Percentiles rank a stretch among this genome's conserved stretches.
Evolutionary conservation across 2,797 vertebrate species (phyloP).

Genomic region (Enteromius viviparus): DNA sequence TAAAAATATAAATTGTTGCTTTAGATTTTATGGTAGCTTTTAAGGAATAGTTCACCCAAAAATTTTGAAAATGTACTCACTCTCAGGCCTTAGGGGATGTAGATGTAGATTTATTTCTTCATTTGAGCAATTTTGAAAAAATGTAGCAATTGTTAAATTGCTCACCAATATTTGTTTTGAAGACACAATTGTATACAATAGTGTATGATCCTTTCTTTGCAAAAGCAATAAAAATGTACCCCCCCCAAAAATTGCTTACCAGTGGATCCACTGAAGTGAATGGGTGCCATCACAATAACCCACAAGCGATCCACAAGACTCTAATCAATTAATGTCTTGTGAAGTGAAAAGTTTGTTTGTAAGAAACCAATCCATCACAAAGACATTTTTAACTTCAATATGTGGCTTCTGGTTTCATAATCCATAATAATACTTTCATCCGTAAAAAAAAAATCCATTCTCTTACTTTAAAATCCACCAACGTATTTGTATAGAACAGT

Average conservation of each 20-base stretch:
- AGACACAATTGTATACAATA: no score
- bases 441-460: neutral
- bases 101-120: neutral
- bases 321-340: neutral
- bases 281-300: neutral
- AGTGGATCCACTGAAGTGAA: neutral
- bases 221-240: no score
- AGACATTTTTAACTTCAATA: neutral
- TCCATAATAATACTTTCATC: neutral
- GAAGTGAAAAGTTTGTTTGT: neutral
- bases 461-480: neutral
- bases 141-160: neutral
- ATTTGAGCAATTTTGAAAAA: neutral
- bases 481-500: neutral
- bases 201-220: no score
- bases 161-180: no score
- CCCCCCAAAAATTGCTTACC: neutral
- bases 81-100: neutral
- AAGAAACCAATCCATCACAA: constrained; percentile 2
- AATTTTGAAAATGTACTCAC: neutral
- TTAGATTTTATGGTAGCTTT: neutral
- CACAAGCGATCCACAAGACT: neutral
- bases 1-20: neutral
- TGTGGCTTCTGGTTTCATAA: neutral
- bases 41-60: neutral